Evolutionary conservation across 2,113 vertebrate genomes (phyloP).

Genomic region (Pipa parva): DNA sequence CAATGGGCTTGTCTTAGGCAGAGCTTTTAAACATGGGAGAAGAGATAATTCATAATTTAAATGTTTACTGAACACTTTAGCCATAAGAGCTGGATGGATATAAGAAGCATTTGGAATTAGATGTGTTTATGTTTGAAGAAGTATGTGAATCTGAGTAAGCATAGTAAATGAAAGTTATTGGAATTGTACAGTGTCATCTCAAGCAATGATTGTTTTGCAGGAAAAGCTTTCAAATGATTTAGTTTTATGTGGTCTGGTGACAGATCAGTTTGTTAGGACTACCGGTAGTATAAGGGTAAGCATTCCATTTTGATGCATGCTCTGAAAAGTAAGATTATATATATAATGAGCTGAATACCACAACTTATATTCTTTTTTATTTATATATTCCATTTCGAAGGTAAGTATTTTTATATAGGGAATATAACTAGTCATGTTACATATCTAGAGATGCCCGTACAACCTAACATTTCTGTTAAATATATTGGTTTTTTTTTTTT

Average conservation of each 20-base stretch:
- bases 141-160: not conserved
- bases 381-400: not conserved
- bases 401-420: not conserved
- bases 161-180: constrained; percentile 19
- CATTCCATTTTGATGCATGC: not conserved
- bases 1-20: constrained; percentile 10
- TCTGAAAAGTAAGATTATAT: not conserved
- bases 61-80: constrained; percentile 8
- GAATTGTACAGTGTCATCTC: not conserved
- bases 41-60: constrained; percentile 24
- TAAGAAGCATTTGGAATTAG: constrained; percentile 2
- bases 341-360: not conserved
- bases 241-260: not conserved
- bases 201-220: constrained; percentile 14
- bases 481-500: too few species aligned
- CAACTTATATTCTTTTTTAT: not conserved
- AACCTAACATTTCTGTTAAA: too few species aligned
- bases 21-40: constrained; percentile 5
- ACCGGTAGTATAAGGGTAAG: not conserved
- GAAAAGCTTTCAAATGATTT: not conserved
- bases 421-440: too few species aligned
- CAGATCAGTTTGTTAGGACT: not conserved
- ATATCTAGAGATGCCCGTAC: too few species aligned
- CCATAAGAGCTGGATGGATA: constrained; percentile 6
- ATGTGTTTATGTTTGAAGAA: not conserved